Conservation (phyloP, 2,797 vertebrate species). For the Nyctalus aviator region DNA sequence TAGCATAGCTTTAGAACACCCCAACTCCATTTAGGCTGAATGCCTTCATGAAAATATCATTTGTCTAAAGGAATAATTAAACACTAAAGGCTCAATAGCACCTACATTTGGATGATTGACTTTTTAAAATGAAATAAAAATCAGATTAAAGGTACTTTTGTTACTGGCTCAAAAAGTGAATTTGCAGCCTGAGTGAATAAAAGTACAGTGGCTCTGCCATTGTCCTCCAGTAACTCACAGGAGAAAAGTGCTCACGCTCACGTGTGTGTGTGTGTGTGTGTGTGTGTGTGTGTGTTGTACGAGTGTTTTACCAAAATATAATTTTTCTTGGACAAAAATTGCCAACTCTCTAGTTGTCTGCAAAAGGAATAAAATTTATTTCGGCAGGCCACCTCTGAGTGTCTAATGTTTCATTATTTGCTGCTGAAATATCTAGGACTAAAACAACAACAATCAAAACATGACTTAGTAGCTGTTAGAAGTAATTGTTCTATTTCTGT, state of each 20-base stretch:
- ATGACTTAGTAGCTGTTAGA: constrained; percentile 77
- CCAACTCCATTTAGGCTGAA: not conserved
- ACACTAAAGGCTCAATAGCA: not conserved
- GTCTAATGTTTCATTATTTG: constrained; percentile 69
- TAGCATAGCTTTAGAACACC: not conserved
- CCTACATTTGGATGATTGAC: not conserved
- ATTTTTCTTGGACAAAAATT: constrained; percentile 58
- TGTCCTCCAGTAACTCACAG: not conserved
- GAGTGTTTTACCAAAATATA: constrained; percentile 38
- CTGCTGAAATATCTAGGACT: constrained; percentile 74
- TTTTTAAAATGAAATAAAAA: constrained; percentile 51
- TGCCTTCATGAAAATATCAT: constrained; percentile 4
- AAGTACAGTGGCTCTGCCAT: not conserved
- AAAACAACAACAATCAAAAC: constrained; percentile 71
- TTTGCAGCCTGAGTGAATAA: not conserved
- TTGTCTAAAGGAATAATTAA: constrained; percentile 29
- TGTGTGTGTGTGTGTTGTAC: not conserved
- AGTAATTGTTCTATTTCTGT: constrained; percentile 74
- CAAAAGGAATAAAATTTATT: constrained; percentile 58
- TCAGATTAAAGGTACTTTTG: not conserved
- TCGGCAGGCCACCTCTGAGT: constrained; percentile 62
- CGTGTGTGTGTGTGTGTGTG: not conserved
- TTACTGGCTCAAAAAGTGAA: constrained; percentile 47
- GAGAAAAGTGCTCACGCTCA: not conserved
- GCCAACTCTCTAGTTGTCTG: constrained; percentile 48